A percentile compares a stretch with the other conserved stretches of the same genome.
These are phyloP conservation scores for Muscicapa adusta DNA, from an alignment of 2,113 vertebrate species.

Conservation along the genomic window DNA sequence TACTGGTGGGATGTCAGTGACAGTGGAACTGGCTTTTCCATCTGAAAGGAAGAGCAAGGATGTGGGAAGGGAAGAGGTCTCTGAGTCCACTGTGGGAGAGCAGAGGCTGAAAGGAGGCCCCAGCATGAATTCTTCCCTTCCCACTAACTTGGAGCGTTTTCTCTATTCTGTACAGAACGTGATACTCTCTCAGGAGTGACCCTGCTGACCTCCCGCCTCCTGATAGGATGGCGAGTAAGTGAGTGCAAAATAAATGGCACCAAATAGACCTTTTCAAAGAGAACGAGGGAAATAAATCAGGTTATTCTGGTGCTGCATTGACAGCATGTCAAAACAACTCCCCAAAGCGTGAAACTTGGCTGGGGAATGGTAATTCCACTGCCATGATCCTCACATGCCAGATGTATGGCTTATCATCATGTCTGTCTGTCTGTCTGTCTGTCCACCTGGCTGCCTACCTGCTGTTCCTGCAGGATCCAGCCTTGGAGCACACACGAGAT, in stretches of 20 bases:
- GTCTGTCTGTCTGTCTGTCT: not conserved
- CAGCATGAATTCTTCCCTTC: conserved; percentile 40
- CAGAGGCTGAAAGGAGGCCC: conserved; percentile 54
- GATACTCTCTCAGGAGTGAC: conserved; percentile 66
- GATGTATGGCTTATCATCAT: conserved; percentile 50
- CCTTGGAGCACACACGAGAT: not conserved
- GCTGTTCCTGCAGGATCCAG: not conserved
- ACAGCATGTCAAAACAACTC: conserved; percentile 67
- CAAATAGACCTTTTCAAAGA: conserved; percentile 67
- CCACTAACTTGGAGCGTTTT: not conserved
- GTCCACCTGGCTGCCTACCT: conserved; percentile 54
- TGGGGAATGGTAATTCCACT: conserved; percentile 60
- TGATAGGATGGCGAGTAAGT: conserved; percentile 63
- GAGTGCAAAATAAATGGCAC: conserved; percentile 64
- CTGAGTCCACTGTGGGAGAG: conserved; percentile 18
- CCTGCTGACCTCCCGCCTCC: conserved; percentile 22
- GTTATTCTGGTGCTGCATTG: conserved; percentile 61
- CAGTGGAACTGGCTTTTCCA: conserved; percentile 34
- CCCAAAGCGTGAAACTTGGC: conserved; percentile 63
- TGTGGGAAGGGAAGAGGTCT: conserved; percentile 47
- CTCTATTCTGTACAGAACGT: conserved; percentile 22
- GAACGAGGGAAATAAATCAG: conserved; percentile 54
- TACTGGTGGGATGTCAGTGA: not conserved
- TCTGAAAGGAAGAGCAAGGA: conserved; percentile 52
- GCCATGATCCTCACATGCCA: conserved; percentile 53